These are phyloP conservation scores for Oreotrochilus melanogaster DNA, from an alignment of 2,113 vertebrate species.

Conservation along the genomic window DNA sequence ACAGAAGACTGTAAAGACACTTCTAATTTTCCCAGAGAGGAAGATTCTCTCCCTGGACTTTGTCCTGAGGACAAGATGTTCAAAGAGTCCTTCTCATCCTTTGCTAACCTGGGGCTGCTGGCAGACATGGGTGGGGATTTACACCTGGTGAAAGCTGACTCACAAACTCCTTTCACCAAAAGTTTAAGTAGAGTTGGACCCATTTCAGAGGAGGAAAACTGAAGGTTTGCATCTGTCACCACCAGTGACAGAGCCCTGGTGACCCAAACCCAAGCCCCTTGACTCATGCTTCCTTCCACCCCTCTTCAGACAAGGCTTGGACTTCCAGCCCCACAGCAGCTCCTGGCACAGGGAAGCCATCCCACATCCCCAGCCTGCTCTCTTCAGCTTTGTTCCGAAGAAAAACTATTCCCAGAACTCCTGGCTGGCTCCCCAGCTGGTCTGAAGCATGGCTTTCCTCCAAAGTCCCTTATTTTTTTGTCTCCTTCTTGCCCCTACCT, in stretches of 20 bases:
- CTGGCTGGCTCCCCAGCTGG: background rate
- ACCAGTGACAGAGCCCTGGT: background rate
- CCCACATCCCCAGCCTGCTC: background rate
- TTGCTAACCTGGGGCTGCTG: background rate
- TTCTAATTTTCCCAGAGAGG: background rate
- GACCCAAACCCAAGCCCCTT: background rate
- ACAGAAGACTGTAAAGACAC: background rate
- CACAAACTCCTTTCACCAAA: background rate
- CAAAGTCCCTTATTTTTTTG: background rate
- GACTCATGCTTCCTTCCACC: background rate
- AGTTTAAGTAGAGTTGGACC: background rate
- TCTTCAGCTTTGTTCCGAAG: background rate
- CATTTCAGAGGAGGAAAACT: background rate
- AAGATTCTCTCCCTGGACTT: background rate
- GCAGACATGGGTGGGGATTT: background rate
- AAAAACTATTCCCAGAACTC: background rate
- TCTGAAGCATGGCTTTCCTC: background rate
- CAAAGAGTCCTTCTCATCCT: background rate
- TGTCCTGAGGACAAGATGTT: background rate
- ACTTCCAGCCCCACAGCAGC: accelerated
- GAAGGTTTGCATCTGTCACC: background rate
- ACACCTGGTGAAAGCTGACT: background rate
- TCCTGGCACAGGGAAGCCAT: accelerated
- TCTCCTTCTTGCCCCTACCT: background rate
- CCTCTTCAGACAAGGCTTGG: background rate